phyloP scores from a whole-genome alignment of 2,113 vertebrate species.

The Pristiophorus japonicus region DNA sequence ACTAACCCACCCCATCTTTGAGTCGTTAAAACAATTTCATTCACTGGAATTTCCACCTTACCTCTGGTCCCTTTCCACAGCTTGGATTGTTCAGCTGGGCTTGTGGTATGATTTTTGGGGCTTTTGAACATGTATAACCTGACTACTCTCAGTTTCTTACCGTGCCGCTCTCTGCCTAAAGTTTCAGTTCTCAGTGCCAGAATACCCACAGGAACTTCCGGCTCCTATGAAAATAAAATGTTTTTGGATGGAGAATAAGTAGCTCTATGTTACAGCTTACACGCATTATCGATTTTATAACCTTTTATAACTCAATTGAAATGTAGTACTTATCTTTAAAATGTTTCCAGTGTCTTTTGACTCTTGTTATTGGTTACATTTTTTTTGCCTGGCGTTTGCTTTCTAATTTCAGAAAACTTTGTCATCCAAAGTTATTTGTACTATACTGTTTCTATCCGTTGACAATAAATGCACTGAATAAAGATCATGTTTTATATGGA shows the following conservation, averaged over 20 bases:
- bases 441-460: not conserved
- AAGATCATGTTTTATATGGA: not conserved
- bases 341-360: not conserved
- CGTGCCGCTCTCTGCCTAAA: too few species aligned
- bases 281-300: not conserved
- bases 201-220: not conserved
- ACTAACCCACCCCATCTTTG: not conserved
- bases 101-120: not conserved
- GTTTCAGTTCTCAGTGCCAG: not conserved
- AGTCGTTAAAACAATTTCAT: not conserved
- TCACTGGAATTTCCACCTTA: not conserved
- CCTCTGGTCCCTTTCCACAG: not conserved
- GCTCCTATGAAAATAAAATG: not conserved
- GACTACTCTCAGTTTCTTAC: too few species aligned
- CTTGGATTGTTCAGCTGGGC: not conserved
- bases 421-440: not conserved
- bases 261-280: not conserved
- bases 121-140: not conserved
- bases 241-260: not conserved
- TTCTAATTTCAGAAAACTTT: not conserved
- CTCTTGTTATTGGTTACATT: not conserved
- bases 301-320: not conserved
- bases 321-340: not conserved
- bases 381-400: not conserved
- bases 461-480: not conserved